Base-by-base conservation (phyloP, 2,888 invertebrate genomes). In the Caprella mutica region DNA sequence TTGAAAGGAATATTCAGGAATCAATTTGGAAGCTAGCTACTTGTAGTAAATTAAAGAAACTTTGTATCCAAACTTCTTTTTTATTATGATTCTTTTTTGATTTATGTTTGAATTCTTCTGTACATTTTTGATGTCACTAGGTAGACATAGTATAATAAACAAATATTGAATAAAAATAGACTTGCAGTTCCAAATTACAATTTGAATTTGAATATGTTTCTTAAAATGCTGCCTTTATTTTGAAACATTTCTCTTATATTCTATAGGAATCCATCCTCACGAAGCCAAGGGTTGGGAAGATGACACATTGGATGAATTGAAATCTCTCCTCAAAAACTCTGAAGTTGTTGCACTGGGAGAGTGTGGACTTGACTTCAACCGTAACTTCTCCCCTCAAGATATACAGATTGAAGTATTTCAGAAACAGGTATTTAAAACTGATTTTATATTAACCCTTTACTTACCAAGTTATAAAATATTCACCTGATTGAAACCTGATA, bases 301-400 rank as follows among this genome's bases (percentile, higher is more conserved):
- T 5, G 75, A 75, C 6, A 75, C 59, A 14, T 55, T 76, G 4
- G 67, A 74, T 2, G 69, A 69, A 24, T 75, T 91, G 57, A 79
- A 80, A 69, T 79, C 80, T 65, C 81, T 87, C 66, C 86, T 87
- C 19, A 77, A 78, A 52, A 88, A 87, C 69, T 82, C 83, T 3
- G 90, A 92, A 75, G 92, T 92, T 73, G 92, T 93, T 29, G 92
- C 92, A 2, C 80, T 93, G 39, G 93, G 93, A 21, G 92, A 92
- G 73, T 93, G 93, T 73, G 93, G 93, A 33, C 78, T 94, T 66
- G 93, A 94, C 77, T 93, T 88, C 73, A 90, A 86, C 73, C 83
- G 91, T 70, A 90, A 92, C 73, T 93, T 92, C 76, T 92, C 92
- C 8, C 88, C 91, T 69, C 90, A 86, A 5, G 82, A 83, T 61